Base-by-base conservation (phyloP, 2,113 vertebrate genomes). In the Oceanites oceanicus region DNA sequence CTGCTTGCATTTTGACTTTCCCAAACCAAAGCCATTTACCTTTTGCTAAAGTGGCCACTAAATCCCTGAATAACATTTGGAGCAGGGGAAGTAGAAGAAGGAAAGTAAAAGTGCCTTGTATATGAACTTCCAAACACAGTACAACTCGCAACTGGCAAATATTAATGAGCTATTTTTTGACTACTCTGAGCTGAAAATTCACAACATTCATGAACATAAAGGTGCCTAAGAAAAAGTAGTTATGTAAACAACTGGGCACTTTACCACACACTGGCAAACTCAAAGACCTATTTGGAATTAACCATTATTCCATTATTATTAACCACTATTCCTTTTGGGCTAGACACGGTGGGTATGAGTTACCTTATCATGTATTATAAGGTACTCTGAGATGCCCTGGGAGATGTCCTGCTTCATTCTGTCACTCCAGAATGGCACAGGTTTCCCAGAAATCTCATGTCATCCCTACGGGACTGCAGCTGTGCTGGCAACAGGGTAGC, bases 71-170 rank as follows among this genome's bases (percentile, higher is more conserved):
- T 44, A 90, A 58, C 13, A 30, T 27, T 63, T 61, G 30, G 20
- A 75, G 38, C 9, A 38, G 8, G 21, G 5, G 13, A 70, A 29
- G 6, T 7, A 47, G 66, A 77, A 50, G 9, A 23, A 71, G 15
- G 36, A 50, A 79, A 38, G 8, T 10, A 56, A 22, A 62, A 82
- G 11, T 20, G 8, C 7, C 13, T 26, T 29, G 9, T 20, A 26
- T 20, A 45, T 34, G 13, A 52, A 32, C 6, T 72, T 83, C 11
- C n/a, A 71, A 78, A 81, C 23, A 4, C 15, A 38, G 13, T 38
- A 15, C 0, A 3, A 9, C 21, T 38, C 7, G 2, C 12, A 81
- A 22, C 0, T 2, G 5, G 17, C 3, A 66, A 47, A 68, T 38
- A 59, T 9, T 42, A 62, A 15, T 7, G 8, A 5, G 19, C 7